Conservation (phyloP, 2,888 invertebrate species). For the Gymnosoma rotundatum region DNA sequence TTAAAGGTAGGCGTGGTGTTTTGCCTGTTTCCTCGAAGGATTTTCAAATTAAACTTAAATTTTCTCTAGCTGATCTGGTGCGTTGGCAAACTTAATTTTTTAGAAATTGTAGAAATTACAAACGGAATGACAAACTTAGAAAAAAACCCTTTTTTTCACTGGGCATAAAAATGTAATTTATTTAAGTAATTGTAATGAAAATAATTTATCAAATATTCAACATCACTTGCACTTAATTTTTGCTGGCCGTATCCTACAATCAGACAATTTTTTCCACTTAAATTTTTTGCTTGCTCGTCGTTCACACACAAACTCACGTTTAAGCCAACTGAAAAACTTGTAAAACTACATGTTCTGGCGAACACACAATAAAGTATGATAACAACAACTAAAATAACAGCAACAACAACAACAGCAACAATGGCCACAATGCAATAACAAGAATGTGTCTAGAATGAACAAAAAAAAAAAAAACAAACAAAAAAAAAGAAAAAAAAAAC, state of each 20-base stretch:
- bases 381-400: conserved; percentile 13
- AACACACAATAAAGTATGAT: conserved; percentile 43
- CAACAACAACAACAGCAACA: neutral
- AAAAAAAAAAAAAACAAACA: no score
- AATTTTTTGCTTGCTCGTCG: neutral
- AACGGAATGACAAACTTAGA: no score
- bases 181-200: neutral
- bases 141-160: no score
- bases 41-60: no score
- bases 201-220: conserved; percentile 37
- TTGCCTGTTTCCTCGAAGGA: no score
- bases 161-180: neutral
- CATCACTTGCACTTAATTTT: conserved; percentile 26
- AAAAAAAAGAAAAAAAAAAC: no score
- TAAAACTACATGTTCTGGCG: conserved; percentile 55
- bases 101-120: no score
- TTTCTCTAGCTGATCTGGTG: no score
- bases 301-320: conserved; percentile 18
- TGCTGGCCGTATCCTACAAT: conserved; percentile 18
- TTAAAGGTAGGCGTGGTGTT: no score
- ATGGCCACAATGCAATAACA: conserved; percentile 22
- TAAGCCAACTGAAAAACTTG: conserved; percentile 50
- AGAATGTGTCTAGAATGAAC: conserved; percentile 59
- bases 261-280: conserved; percentile 35
- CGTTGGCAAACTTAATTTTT: no score